Conservation (phyloP, 2,888 invertebrate genomes). For the Neuroscelio doddi region DNA sequence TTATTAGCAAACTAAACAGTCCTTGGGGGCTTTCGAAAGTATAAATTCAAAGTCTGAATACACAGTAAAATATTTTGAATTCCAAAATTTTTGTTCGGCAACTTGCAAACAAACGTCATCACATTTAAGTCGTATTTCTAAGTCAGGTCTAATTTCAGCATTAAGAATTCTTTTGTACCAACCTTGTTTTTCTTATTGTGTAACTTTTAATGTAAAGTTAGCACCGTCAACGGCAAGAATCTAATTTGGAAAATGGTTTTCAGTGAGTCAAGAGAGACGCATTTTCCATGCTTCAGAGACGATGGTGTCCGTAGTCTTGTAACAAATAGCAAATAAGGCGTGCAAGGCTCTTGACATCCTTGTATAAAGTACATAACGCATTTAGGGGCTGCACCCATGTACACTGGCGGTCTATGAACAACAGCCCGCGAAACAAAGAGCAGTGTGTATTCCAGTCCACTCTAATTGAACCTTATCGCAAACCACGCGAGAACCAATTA, state of each 20-base stretch:
- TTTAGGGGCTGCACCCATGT: constrained; percentile 20
- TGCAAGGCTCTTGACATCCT: constrained; percentile 20
- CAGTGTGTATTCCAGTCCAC: constrained; percentile 16
- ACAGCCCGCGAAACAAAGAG: constrained; percentile 24
- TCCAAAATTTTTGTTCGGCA: no score
- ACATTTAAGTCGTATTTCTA: no score
- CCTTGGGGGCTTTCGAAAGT: no score
- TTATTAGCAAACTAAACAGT: no score
- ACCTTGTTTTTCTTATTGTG: neutral
- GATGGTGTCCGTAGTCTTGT: constrained; percentile 17
- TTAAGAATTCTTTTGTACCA: neutral
- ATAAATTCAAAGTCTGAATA: no score
- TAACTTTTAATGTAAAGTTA: neutral
- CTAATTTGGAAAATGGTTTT: constrained; percentile 36
- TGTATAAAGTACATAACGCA: constrained; percentile 30
- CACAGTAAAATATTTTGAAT: no score
- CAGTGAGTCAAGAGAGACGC: constrained; percentile 25
- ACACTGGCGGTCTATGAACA: constrained; percentile 26
- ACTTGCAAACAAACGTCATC: no score
- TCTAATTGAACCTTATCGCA: constrained; percentile 36
- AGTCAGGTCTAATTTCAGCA: neutral
- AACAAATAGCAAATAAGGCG: constrained; percentile 42
- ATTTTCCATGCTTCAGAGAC: constrained; percentile 26
- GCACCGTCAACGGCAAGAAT: constrained; percentile 9
- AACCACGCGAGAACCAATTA: constrained; percentile 10